Conservation (phyloP, 2,113 vertebrate genomes). For the Percopsis transmontana region DNA sequence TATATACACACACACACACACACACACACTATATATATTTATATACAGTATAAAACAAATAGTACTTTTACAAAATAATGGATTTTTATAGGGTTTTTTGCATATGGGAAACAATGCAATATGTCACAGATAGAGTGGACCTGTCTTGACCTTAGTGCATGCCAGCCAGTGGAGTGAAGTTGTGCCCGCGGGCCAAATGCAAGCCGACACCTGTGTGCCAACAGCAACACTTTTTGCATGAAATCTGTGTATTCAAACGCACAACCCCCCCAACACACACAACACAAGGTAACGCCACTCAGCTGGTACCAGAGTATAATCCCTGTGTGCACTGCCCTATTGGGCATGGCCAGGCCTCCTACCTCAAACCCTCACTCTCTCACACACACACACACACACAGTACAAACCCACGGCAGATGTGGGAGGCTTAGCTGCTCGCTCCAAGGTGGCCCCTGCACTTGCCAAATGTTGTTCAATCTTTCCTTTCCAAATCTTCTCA, state of each 20-base stretch:
- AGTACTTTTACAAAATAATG: too few relatives aligned
- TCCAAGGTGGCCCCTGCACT: conserved; percentile 61
- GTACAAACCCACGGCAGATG: conserved; percentile 39
- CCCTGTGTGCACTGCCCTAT: conserved; percentile 59
- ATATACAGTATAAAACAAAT: too few relatives aligned
- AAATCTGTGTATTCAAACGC: conserved; percentile 75
- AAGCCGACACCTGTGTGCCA: too few relatives aligned
- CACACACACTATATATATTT: too few relatives aligned
- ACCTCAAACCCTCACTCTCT: conserved; percentile 56
- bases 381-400: conserved; percentile 1
- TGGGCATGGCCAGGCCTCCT: conserved; percentile 57
- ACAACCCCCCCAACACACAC: background rate
- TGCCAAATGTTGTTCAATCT: conserved; percentile 80
- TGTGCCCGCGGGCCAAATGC: too few relatives aligned
- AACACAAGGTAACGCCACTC: conserved; percentile 48
- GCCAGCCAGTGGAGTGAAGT: conserved; percentile 44
- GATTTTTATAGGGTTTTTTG: too few relatives aligned
- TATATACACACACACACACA: too few relatives aligned
- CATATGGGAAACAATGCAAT: too few relatives aligned
- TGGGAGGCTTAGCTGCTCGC: conserved; percentile 58
- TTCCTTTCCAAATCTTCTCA: conserved; percentile 75
- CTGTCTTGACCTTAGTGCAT: conserved; percentile 72
- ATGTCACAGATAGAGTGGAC: too few relatives aligned
- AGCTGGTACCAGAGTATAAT: conserved; percentile 51
- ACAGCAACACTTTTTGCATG: conserved; percentile 77